A percentile compares a stretch with the other conserved stretches of the same genome.
These are phyloP conservation scores for Setipinna tenuifilis DNA, from an alignment of 2,797 vertebrate species.

Conservation along the genomic window DNA sequence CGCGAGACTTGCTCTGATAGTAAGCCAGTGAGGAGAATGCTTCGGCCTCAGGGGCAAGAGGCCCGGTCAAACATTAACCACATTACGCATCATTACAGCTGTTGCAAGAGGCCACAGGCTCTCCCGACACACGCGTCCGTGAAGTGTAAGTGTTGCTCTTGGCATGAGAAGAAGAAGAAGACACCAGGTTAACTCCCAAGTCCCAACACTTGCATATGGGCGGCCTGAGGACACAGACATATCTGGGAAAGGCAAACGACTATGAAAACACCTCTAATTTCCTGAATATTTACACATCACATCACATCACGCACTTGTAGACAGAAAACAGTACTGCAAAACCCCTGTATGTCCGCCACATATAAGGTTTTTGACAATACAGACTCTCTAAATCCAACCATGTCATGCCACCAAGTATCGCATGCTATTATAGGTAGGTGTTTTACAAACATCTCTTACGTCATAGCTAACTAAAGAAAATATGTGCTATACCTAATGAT, in stretches of 20 bases:
- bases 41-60: neutral
- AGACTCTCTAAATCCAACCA: no score
- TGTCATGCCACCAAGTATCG: no score
- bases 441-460: no score
- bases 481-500: neutral
- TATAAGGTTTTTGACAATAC: no score
- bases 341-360: no score
- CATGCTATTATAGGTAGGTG: no score
- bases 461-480: no score
- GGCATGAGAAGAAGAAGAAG: neutral
- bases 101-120: neutral
- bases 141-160: neutral
- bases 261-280: neutral
- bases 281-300: neutral
- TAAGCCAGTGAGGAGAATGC: neutral
- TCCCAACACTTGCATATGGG: neutral
- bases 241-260: neutral
- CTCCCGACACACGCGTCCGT: neutral
- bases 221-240: neutral
- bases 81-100: neutral
- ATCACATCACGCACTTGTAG: no score
- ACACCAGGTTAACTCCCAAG: neutral
- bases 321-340: no score
- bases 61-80: neutral
- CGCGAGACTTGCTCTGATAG: neutral